phyloP scores from a whole-genome alignment of 1,140 invertebrate species.

The Zaprionus nigranus region DNA sequence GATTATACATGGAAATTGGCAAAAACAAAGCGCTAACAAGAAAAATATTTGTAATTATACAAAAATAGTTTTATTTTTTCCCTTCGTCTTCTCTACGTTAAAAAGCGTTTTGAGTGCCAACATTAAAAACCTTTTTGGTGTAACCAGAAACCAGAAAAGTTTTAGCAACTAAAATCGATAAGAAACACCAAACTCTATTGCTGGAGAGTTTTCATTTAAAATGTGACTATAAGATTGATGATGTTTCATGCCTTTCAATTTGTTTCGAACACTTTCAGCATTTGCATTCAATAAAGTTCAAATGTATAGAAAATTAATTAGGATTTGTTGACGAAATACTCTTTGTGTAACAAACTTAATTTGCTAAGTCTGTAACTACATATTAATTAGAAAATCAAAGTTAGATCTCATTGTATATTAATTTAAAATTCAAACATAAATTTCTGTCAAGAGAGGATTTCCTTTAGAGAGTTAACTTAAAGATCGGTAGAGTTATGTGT shows the following conservation, averaged over 20 bases:
- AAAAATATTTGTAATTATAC: conserved; percentile 8
- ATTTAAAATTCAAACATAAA: background rate
- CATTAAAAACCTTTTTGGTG: background rate
- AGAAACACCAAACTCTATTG: background rate
- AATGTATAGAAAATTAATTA: background rate
- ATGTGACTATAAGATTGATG: conserved; percentile 37
- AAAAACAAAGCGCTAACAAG: conserved; percentile 3
- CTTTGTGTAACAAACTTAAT: background rate
- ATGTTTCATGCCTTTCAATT: conserved; percentile 10
- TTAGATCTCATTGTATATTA: background rate
- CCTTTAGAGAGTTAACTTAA: background rate
- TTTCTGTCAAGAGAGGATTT: background rate
- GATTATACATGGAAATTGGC: conserved; percentile 8
- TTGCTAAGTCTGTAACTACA: background rate
- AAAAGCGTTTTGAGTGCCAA: background rate
- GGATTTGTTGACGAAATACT: background rate
- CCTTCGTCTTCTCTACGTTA: background rate
- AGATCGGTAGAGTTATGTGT: background rate
- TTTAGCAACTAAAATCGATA: conserved; percentile 32
- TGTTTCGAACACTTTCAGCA: background rate
- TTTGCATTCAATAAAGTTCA: background rate
- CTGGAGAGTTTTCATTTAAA: conserved; percentile 22
- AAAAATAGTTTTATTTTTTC: background rate
- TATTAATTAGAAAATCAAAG: background rate
- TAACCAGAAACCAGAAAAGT: conserved; percentile 1